phyloP scores from a whole-genome alignment of 2,888 invertebrate species.

The Desoria tigrina region DNA sequence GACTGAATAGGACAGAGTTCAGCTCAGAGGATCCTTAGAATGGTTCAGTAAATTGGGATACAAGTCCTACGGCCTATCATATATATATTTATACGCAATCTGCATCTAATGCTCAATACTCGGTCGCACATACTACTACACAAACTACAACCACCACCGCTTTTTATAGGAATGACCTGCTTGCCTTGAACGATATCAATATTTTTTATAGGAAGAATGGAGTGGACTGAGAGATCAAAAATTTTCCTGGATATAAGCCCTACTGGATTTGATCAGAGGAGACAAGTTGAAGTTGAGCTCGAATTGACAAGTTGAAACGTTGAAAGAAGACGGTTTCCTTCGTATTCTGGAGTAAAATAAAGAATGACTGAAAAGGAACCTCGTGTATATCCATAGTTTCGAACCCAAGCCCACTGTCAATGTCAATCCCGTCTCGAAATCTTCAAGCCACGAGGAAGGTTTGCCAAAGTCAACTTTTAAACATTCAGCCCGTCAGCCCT shows the following conservation, averaged over 20 bases:
- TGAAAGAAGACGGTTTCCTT: slow-evolving; percentile 12
- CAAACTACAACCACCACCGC: too few species aligned
- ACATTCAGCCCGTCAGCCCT: slow-evolving; percentile 15
- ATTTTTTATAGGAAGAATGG: too few species aligned
- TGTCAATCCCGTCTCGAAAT: slow-evolving; percentile 6
- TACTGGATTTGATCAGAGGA: slow-evolving; percentile 3
- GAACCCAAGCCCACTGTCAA: slow-evolving; percentile 15
- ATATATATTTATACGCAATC: too few species aligned
- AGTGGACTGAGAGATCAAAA: slow-evolving; percentile 2
- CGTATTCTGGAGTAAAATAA: neutral
- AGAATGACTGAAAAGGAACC: neutral
- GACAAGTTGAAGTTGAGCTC: slow-evolving; percentile 14
- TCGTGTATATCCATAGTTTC: too few species aligned
- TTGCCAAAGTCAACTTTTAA: slow-evolving; percentile 18
- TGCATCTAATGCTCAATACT: too few species aligned
- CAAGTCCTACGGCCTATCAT: too few species aligned
- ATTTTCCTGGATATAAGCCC: neutral
- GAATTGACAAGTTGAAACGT: slow-evolving; percentile 21
- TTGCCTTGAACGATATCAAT: slow-evolving; percentile 21
- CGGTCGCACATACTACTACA: too few species aligned
- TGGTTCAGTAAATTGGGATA: too few species aligned
- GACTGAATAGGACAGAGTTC: too few species aligned
- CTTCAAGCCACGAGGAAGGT: slow-evolving; percentile 2
- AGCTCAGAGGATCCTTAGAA: too few species aligned
- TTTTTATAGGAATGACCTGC: slow-evolving; percentile 7